Evolutionary conservation across 2,113 vertebrate species (phyloP).

Genomic region (Morphnarchus princeps): DNA sequence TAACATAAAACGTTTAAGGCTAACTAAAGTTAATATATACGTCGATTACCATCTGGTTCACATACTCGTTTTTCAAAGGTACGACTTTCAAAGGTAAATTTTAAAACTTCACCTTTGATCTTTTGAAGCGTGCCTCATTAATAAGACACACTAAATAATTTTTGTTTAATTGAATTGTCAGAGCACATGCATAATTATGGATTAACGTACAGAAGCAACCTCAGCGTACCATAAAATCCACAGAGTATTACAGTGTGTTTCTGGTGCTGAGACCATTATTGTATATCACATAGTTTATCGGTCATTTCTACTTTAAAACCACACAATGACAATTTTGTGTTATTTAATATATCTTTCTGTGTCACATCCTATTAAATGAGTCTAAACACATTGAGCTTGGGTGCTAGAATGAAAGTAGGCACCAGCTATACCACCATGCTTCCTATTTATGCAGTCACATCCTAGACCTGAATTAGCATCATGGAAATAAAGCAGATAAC

Average conservation of each 20-base stretch:
- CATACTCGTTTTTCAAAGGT: neutral
- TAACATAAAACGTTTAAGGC: neutral
- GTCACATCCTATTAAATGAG: neutral
- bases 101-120: neutral
- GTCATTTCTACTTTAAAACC: neutral
- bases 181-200: neutral
- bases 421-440: neutral
- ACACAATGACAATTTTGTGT: neutral
- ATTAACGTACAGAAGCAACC: neutral
- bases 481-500: neutral
- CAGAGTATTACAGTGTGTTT: neutral
- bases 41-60: accelerated
- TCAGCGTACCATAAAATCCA: neutral
- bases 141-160: neutral
- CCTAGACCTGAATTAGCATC: neutral
- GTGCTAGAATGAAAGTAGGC: neutral
- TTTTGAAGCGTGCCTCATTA: neutral
- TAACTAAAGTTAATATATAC: neutral
- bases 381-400: neutral
- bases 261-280: neutral
- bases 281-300: neutral
- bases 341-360: neutral
- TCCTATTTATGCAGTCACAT: neutral
- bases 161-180: neutral
- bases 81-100: neutral